Conservation (phyloP, 30 jellyfish, hydroid and myxozoan genomes). For the Cassiopea andromeda region DNA sequence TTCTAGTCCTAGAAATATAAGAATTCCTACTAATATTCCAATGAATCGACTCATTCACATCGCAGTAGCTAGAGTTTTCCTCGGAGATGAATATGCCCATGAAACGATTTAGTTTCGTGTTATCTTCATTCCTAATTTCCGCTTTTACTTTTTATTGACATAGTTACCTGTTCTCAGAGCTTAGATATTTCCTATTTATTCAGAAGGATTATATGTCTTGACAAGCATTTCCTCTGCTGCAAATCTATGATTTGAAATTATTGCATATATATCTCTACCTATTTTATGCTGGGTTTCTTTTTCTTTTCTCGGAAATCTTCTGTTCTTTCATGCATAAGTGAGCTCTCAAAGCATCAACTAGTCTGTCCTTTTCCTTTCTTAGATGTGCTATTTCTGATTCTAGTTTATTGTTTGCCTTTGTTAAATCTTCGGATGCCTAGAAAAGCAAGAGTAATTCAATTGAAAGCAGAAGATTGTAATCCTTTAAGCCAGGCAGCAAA, state of each 20-base stretch:
- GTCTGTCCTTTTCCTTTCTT: conserved; percentile 75
- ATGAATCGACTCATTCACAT: too few species aligned
- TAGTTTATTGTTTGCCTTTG: conserved; percentile 73
- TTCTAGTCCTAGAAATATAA: too few species aligned
- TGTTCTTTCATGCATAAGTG: conserved; percentile 74
- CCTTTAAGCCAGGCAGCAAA: background rate
- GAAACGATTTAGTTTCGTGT: too few species aligned
- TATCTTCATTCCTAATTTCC: too few species aligned
- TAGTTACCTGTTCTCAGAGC: too few species aligned
- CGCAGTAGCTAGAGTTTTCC: too few species aligned
- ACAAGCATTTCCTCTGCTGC: too few species aligned
- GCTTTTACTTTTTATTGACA: too few species aligned
- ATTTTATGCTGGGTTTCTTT: conserved; percentile 55
- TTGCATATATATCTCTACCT: background rate
- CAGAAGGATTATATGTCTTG: too few species aligned
- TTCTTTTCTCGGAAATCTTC: conserved; percentile 43
- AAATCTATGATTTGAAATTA: background rate
- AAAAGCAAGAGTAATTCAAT: background rate
- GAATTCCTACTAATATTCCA: too few species aligned
- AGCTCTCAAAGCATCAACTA: conserved; percentile 87
- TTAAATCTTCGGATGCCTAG: conserved; percentile 92
- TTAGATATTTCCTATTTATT: too few species aligned
- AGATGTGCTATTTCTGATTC: conserved; percentile 80
- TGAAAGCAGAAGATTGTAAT: background rate
- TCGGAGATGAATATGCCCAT: too few species aligned